These are phyloP conservation scores for Eurystomus gularis DNA, from an alignment of 2,113 vertebrate genomes.

Conservation along the genomic window DNA sequence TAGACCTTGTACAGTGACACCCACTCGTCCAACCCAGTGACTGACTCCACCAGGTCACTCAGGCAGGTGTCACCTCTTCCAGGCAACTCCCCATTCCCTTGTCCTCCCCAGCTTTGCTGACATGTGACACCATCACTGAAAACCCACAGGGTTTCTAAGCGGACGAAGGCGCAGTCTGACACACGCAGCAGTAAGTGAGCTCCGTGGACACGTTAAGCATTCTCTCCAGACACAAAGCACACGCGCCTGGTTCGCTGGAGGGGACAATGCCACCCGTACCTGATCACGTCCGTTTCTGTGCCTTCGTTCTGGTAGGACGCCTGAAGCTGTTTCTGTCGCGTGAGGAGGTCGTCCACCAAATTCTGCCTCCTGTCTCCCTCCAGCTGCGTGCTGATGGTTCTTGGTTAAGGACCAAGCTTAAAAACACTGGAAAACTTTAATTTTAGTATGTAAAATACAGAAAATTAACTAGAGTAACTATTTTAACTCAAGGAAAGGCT, in stretches of 20 bases:
- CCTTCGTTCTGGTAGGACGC: conserved; percentile 86
- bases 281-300: conserved; percentile 77
- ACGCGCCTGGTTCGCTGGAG: not conserved
- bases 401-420: conserved; percentile 72
- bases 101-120: not conserved
- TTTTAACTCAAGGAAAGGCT: not conserved
- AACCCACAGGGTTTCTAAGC: fast-evolving
- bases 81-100: not conserved
- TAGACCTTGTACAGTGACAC: not conserved
- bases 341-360: conserved; percentile 90
- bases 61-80: too few relatives aligned
- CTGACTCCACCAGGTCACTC: not conserved
- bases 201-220: not conserved
- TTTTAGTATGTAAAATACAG: not conserved
- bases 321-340: conserved; percentile 87
- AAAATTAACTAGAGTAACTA: not conserved
- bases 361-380: conserved; percentile 95
- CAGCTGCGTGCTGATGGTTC: conserved; percentile 84
- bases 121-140: not conserved
- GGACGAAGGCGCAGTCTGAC: not conserved
- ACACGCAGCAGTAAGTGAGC: fast-evolving
- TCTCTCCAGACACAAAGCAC: not conserved
- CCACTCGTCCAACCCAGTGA: not conserved
- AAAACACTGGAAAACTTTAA: not conserved
- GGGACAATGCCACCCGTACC: conserved; percentile 61